Percentiles rank a stretch among this genome's conserved stretches.
Evolutionary conservation across 2,113 vertebrate species (phyloP).

Genomic region (Megalops atlanticus): DNA sequence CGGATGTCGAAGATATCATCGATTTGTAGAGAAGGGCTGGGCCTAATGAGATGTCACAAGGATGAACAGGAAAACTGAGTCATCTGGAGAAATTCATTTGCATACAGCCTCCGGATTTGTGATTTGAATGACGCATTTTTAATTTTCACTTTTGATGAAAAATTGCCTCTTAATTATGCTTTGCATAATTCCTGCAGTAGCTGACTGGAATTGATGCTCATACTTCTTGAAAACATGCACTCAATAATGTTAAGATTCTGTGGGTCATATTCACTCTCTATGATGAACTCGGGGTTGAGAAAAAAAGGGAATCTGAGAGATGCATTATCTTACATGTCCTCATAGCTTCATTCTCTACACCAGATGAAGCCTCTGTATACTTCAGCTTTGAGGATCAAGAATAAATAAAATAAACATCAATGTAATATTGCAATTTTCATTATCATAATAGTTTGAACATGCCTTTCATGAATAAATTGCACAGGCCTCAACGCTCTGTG

Average conservation of each 20-base stretch:
- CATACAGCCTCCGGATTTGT: neutral
- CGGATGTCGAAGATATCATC: neutral
- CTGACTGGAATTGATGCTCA: neutral
- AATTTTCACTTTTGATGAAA: neutral
- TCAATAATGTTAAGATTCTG: neutral
- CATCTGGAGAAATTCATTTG: neutral
- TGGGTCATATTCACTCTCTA: no score
- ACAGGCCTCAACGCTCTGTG: neutral
- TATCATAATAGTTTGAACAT: neutral
- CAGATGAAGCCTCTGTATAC: neutral
- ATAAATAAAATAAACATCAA: neutral
- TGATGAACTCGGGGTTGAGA: no score
- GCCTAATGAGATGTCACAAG: neutral
- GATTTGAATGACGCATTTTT: neutral
- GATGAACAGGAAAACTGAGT: neutral
- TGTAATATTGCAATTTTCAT: neutral
- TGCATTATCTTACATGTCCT: no score
- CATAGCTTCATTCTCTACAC: no score
- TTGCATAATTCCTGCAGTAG: no score
- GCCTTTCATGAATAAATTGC: neutral
- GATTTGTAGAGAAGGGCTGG: neutral
- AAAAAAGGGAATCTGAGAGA: no score
- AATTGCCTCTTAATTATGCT: no score
- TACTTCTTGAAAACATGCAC: neutral
- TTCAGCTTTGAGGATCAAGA: neutral